A percentile compares a stretch with the other conserved stretches of the same genome.
Conservation (phyloP, 1,140 invertebrate genomes). For the Araneus ventricosus region DNA sequence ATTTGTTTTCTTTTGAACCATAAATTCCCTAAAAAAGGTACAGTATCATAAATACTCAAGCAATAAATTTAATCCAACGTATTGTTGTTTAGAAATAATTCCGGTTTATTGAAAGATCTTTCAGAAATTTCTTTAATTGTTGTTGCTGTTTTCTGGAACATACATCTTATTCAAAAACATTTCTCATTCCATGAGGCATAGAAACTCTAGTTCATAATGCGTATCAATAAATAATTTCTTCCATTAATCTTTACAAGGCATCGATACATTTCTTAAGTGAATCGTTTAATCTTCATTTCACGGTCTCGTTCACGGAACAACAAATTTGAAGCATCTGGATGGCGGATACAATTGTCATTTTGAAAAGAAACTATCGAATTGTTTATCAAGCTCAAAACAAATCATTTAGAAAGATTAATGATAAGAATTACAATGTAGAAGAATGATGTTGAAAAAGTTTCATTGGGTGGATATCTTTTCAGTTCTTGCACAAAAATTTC, state of each 20-base stretch:
- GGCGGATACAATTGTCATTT: conserved; percentile 13
- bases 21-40: too few species aligned
- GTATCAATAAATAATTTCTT: neutral
- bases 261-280: conserved; percentile 28
- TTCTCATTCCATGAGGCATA: too few species aligned
- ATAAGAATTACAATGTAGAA: conserved; percentile 29
- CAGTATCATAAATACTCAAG: too few species aligned
- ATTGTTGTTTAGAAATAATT: too few species aligned
- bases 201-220: neutral
- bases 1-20: too few species aligned
- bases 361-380: conserved; percentile 14
- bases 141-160: neutral
- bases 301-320: conserved; percentile 7
- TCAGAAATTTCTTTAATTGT: neutral
- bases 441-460: neutral
- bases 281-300: conserved; percentile 38
- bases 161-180: too few species aligned
- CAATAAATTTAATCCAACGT: too few species aligned
- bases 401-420: conserved; percentile 46
- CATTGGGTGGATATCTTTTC: neutral
- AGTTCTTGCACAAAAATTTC: neutral
- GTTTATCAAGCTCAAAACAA: conserved; percentile 26
- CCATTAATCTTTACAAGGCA: neutral
- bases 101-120: too few species aligned
- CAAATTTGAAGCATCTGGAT: neutral